Evolutionary conservation across 2,113 vertebrate species (phyloP).

Genomic region (Semnornis frantzii): DNA sequence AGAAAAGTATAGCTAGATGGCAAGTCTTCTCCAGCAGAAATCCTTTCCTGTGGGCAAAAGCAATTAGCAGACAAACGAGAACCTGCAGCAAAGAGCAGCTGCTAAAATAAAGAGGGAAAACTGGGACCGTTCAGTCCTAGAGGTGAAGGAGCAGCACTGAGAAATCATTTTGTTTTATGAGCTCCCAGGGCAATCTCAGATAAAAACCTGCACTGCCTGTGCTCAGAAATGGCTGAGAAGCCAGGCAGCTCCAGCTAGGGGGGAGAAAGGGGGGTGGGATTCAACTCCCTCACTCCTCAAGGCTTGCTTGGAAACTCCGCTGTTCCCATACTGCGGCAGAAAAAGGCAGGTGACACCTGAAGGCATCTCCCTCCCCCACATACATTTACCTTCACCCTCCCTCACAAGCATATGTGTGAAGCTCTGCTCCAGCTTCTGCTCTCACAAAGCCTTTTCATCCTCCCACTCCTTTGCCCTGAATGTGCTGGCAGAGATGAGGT

Average conservation of each 20-base stretch:
- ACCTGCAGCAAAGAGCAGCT: background rate
- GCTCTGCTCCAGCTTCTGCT: background rate
- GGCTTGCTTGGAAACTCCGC: background rate
- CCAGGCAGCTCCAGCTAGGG: background rate
- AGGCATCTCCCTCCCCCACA: background rate
- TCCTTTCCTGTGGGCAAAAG: conserved; percentile 28
- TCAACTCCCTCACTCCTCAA: background rate
- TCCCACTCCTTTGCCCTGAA: background rate
- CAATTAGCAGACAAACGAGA: conserved; percentile 32
- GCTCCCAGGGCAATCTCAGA: background rate
- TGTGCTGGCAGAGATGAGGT: rapidly evolving
- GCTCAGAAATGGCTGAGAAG: background rate
- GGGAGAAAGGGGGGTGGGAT: background rate
- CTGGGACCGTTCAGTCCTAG: background rate
- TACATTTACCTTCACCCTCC: background rate
- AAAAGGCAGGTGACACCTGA: background rate
- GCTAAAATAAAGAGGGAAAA: background rate
- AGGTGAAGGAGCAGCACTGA: background rate
- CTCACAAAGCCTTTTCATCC: background rate
- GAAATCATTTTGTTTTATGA: background rate
- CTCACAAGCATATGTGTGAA: rapidly evolving
- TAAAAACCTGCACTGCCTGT: background rate
- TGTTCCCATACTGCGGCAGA: background rate
- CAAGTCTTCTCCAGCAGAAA: background rate
- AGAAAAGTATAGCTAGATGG: background rate